These are phyloP conservation scores for Daboia siamensis DNA, from an alignment of 2,113 vertebrate species.

Conservation along the genomic window DNA sequence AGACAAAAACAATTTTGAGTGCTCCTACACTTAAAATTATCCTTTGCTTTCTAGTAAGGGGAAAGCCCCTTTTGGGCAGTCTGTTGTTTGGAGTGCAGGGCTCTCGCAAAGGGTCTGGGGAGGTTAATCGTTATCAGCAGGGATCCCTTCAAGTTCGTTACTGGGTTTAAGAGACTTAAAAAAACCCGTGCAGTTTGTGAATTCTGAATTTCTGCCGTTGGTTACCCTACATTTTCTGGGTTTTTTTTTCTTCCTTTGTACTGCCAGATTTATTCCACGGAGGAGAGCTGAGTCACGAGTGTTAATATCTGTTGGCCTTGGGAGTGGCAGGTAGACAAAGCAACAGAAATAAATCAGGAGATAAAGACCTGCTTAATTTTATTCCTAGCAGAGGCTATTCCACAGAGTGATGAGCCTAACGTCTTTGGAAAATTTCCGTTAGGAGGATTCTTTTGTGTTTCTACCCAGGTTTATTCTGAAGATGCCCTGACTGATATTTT, in stretches of 20 bases:
- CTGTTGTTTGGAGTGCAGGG: not conserved
- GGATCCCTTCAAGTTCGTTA: not conserved
- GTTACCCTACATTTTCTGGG: not conserved
- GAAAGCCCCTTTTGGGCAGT: not conserved
- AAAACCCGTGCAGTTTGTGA: not conserved
- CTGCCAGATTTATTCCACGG: rapidly evolving
- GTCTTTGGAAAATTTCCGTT: conserved; percentile 46
- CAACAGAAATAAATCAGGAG: not conserved
- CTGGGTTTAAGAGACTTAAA: not conserved
- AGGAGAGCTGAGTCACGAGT: conserved; percentile 54
- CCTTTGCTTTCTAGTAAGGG: not conserved
- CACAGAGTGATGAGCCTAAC: no score
- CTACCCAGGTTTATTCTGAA: conserved; percentile 37
- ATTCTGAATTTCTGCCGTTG: not conserved
- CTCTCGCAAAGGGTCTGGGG: not conserved
- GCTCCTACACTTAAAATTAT: not conserved
- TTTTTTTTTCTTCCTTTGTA: not conserved
- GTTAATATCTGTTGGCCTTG: conserved; percentile 25
- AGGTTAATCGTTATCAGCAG: not conserved
- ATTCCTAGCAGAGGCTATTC: not conserved
- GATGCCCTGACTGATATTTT: conserved; percentile 38
- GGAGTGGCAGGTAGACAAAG: not conserved
- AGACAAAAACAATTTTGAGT: not conserved
- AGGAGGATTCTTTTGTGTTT: not conserved
- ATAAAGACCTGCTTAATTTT: not conserved